These are phyloP conservation scores for Oscheius sp. DNA, from an alignment of 2,888 invertebrate species.

Conservation along the genomic window DNA sequence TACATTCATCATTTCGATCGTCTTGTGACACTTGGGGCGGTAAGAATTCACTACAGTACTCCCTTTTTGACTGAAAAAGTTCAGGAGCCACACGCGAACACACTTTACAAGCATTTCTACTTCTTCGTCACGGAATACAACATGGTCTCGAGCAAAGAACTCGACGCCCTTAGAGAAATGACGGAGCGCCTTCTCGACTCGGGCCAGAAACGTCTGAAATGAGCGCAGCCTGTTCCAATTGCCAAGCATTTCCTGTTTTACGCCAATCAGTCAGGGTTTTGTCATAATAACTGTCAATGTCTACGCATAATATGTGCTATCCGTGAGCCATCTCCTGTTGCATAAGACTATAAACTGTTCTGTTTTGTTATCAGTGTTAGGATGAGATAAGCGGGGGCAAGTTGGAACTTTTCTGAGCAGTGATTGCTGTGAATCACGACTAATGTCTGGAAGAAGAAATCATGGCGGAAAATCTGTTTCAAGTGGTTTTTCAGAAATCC, in stretches of 20 bases:
- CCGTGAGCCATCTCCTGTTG: not conserved
- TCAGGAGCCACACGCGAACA: slow-evolving; percentile 91
- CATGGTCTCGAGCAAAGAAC: slow-evolving; percentile 84
- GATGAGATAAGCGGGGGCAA: too few relatives aligned
- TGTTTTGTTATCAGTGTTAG: not conserved
- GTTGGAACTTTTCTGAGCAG: too few relatives aligned
- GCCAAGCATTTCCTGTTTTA: slow-evolving; percentile 6
- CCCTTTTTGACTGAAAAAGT: not conserved
- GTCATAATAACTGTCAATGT: slow-evolving; percentile 7
- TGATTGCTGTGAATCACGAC: too few relatives aligned
- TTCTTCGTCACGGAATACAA: slow-evolving; percentile 90
- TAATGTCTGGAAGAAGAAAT: too few relatives aligned
- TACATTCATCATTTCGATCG: slow-evolving; percentile 94
- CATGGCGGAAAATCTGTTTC: too few relatives aligned
- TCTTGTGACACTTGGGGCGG: slow-evolving; percentile 86
- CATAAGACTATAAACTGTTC: not conserved
- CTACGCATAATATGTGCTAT: not conserved
- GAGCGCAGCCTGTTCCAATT: not conserved
- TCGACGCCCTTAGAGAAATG: slow-evolving; percentile 81
- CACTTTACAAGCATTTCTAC: slow-evolving; percentile 93
- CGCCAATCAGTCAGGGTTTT: slow-evolving; percentile 7
- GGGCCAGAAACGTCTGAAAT: slow-evolving; percentile 27
- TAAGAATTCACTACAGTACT: slow-evolving; percentile 73
- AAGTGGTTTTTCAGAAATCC: too few relatives aligned
- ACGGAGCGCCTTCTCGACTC: slow-evolving; percentile 59